A percentile compares a stretch with the other conserved stretches of the same genome.
Conservation (phyloP, 2,113 vertebrate species). For the Thermophis baileyi region DNA sequence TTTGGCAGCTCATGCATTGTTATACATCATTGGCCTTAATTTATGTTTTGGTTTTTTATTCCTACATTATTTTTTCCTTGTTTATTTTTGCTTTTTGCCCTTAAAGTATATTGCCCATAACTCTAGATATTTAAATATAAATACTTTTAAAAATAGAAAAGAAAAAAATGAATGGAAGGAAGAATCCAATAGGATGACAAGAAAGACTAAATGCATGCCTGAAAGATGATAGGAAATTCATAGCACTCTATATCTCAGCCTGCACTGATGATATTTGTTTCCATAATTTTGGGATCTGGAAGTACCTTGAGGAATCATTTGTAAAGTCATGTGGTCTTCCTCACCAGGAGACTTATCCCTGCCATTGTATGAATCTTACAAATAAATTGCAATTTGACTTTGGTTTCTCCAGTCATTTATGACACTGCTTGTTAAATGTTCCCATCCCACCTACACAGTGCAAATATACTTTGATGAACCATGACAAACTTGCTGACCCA, state of each 20-base stretch:
- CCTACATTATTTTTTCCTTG: neutral
- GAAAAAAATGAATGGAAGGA: neutral
- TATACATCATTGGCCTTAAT: neutral
- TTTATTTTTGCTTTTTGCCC: neutral
- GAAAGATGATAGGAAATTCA: neutral
- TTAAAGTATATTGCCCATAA: neutral
- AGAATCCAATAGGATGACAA: neutral
- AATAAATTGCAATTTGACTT: neutral
- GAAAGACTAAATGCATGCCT: neutral
- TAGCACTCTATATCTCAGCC: neutral
- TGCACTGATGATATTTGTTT: neutral
- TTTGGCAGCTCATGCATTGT: neutral
- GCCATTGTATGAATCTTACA: neutral
- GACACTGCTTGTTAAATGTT: neutral
- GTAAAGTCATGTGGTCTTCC: neutral
- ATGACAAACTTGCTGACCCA: neutral
- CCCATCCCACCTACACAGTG: neutral
- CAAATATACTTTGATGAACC: neutral
- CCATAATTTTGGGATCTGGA: neutral
- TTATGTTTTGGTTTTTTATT: neutral
- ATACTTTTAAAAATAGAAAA: neutral
- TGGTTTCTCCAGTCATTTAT: neutral
- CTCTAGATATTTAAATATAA: neutral
- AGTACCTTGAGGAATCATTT: neutral
- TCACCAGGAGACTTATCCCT: neutral